phyloP scores from a whole-genome alignment of 1,140 invertebrate species.

The Mamestra configurata region DNA sequence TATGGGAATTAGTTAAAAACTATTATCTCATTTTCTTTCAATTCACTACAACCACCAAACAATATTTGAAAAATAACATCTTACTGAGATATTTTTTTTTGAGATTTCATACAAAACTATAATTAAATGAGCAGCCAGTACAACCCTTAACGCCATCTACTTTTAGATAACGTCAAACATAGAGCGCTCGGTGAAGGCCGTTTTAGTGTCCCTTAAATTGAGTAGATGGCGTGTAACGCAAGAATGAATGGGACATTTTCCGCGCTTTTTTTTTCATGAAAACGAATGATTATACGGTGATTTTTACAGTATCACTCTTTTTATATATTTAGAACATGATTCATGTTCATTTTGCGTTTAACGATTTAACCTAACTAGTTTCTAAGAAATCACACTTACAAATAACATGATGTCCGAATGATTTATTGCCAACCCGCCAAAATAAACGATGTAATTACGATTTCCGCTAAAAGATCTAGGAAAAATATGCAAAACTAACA shows the following conservation, averaged over 20 bases:
- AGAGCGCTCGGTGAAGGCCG: too few relatives aligned
- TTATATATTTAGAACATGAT: neutral
- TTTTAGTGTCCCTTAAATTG: neutral
- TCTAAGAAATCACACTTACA: neutral
- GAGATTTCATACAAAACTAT: neutral
- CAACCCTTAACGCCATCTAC: conserved; percentile 22
- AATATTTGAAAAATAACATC: too few relatives aligned
- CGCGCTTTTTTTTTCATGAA: neutral
- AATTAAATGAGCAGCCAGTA: neutral
- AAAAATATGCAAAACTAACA: conserved; percentile 29
- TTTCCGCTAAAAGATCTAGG: conserved; percentile 30
- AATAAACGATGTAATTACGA: conserved; percentile 36
- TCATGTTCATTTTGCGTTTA: neutral
- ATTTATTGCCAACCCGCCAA: conserved; percentile 22
- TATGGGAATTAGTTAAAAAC: too few relatives aligned
- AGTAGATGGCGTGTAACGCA: conserved; percentile 25
- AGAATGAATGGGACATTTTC: neutral
- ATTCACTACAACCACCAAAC: too few relatives aligned
- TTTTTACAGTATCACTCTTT: neutral
- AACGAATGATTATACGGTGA: neutral
- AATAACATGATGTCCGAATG: conserved; percentile 10
- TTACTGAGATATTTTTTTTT: neutral
- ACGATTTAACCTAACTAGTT: neutral
- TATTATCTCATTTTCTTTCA: too few relatives aligned
- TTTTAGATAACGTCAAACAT: neutral